phyloP scores from a whole-genome alignment of 2,797 vertebrate genomes.

The Ctenopoma multispine region DNA sequence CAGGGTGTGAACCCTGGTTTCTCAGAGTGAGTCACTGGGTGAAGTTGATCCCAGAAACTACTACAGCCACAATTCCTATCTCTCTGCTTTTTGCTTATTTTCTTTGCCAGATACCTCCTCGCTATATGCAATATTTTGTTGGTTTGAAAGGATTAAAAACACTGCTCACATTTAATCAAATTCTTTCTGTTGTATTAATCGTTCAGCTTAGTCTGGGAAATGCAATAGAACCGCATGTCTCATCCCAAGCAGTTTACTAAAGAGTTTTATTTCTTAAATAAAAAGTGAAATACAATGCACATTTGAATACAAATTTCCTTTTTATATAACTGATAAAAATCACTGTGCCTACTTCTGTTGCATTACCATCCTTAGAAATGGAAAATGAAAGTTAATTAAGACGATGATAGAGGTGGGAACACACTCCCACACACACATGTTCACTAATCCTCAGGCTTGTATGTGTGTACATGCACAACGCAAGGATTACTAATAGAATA shows the following conservation, averaged over 20 bases:
- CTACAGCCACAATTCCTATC: neutral
- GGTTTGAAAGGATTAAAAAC: constrained; percentile 39
- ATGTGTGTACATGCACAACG: constrained; percentile 1
- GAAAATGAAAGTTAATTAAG: constrained; percentile 34
- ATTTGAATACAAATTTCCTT: neutral
- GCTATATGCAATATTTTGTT: constrained; percentile 29
- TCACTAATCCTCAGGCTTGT: constrained; percentile 3
- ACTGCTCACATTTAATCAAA: constrained; percentile 40
- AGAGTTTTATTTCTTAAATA: neutral
- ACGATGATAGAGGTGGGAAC: constrained; percentile 16
- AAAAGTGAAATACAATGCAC: neutral
- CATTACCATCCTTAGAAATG: constrained; percentile 16
- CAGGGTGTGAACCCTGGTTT: constrained; percentile 56
- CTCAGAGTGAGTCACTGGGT: constrained; percentile 50
- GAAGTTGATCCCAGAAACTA: constrained; percentile 38
- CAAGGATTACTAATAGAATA: constrained; percentile 4
- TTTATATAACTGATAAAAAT: constrained; percentile 6
- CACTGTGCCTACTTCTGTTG: neutral
- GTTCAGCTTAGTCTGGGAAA: constrained; percentile 33
- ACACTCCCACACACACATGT: constrained; percentile 16
- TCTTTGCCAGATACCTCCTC: neutral
- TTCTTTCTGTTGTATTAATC: constrained; percentile 42
- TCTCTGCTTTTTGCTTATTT: constrained; percentile 25
- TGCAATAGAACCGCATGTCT: constrained; percentile 19
- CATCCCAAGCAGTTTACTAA: constrained; percentile 13